Base-by-base conservation (phyloP, 2,888 invertebrate species). In the Anodontia alba region DNA sequence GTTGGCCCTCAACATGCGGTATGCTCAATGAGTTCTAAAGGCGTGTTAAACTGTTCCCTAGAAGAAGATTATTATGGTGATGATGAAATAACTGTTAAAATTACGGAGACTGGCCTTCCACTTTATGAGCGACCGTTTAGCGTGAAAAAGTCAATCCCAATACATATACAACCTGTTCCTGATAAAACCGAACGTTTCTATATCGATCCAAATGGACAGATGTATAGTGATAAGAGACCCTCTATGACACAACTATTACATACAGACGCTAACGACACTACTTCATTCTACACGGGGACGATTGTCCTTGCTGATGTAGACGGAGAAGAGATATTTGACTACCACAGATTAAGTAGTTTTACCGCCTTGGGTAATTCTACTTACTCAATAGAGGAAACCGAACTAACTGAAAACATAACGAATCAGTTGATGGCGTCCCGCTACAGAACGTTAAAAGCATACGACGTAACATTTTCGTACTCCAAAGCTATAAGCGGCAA, bases 41-140 rank as follows among this genome's bases (percentile, higher is more conserved):
- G 87, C 0, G 43, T 42, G 8, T 33, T 87, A 15, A 67, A 57
- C n/a, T 82, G 78, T 29, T 36, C 33, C 17, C 74, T 81, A 0
- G 38, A 74, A n/a, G 26, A 75, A 20, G 81, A 87, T 51, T 87
- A 79, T 43, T 71, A 71, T 72, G 87, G 87, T 0, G 42, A 76
- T 17, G 76, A 76, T 54, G 1, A 26, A 10, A 36, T 76, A 15
- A 43, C 38, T 7, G 38, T 70, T 23, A 66, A 42, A 76, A 26
- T 68, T 29, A 76, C 69, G 1, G 76, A 76, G 36, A 69, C 62
- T n/a, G 68, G 51, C 7, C 69, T 76, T n/a, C 76, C 76, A 26
- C n/a, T 8, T 0, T 15, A 17, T 38, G 69, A 69, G 26, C 23
- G 43, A 42, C 76, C 76, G 7, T 57, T 79, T 2, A 49, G 42